A percentile compares a stretch with the other conserved stretches of the same genome.
These are phyloP conservation scores for Stenolophus ochropezus DNA, from an alignment of 2,888 invertebrate genomes.

Conservation along the genomic window DNA sequence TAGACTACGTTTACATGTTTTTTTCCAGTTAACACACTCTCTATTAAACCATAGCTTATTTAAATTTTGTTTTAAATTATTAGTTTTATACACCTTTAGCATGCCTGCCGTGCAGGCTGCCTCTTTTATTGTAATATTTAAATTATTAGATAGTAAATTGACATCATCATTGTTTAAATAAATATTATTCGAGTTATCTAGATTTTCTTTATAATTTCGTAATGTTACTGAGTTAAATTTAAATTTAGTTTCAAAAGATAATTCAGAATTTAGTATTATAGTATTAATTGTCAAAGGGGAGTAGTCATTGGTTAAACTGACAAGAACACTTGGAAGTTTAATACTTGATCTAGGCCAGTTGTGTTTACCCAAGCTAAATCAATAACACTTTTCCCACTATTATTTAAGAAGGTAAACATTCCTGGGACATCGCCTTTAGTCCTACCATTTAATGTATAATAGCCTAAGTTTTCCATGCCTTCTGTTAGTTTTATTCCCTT, in stretches of 20 bases:
- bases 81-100: background rate
- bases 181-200: background rate
- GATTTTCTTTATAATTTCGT: background rate
- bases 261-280: background rate
- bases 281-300: background rate
- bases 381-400: background rate
- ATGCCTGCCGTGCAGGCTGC: background rate
- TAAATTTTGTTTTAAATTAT: background rate
- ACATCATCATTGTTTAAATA: background rate
- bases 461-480: background rate
- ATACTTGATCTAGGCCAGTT: background rate
- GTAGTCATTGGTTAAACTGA: too few relatives aligned
- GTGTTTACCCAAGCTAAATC: background rate
- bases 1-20: background rate
- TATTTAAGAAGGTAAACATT: background rate
- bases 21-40: background rate
- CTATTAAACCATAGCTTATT: background rate
- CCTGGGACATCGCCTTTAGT: background rate
- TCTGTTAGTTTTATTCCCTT: background rate
- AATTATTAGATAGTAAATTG: background rate
- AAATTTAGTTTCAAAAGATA: background rate
- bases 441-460: background rate
- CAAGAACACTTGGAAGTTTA: background rate
- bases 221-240: background rate
- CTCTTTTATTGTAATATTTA: background rate